phyloP scores from a whole-genome alignment of 2,888 invertebrate species.

The Troides oblongomaculatus region DNA sequence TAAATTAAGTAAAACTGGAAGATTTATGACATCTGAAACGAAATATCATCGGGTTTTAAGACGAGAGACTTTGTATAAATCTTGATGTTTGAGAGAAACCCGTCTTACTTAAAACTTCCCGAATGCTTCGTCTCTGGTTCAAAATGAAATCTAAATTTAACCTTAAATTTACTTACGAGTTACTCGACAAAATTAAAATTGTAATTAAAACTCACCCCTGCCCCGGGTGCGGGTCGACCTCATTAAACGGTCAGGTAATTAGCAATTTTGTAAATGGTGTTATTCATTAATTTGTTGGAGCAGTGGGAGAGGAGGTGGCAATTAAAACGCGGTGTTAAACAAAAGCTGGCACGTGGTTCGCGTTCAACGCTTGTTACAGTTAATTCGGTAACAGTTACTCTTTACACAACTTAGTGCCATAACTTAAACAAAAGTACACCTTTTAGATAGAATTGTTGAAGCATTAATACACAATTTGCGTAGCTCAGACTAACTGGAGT shows the following conservation, averaged over 20 bases:
- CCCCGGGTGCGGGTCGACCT: slow-evolving; percentile 55
- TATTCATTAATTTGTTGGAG: slow-evolving; percentile 64
- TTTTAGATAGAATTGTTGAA: neutral
- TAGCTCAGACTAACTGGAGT: too few relatives aligned
- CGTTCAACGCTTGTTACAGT: slow-evolving; percentile 30
- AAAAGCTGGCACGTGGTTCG: slow-evolving; percentile 30
- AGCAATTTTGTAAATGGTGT: slow-evolving; percentile 71
- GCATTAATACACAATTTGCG: too few relatives aligned
- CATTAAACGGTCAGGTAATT: slow-evolving; percentile 73
- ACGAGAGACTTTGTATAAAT: too few relatives aligned
- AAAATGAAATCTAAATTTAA: slow-evolving; percentile 18
- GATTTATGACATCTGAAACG: too few relatives aligned
- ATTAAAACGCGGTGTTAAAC: slow-evolving; percentile 45
- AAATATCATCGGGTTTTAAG: too few relatives aligned
- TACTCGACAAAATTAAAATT: slow-evolving; percentile 58
- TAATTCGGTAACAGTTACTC: slow-evolving; percentile 24
- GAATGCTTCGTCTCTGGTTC: neutral
- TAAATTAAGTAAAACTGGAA: too few relatives aligned
- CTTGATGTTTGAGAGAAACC: too few relatives aligned
- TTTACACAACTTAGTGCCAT: neutral
- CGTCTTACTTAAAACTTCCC: too few relatives aligned
- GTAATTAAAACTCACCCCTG: slow-evolving; percentile 61
- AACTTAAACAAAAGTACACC: neutral
- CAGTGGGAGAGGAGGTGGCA: slow-evolving; percentile 37
- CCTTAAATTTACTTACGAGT: slow-evolving; percentile 21